phyloP scores from a whole-genome alignment of 2,888 invertebrate genomes.

The Busseola fusca region DNA sequence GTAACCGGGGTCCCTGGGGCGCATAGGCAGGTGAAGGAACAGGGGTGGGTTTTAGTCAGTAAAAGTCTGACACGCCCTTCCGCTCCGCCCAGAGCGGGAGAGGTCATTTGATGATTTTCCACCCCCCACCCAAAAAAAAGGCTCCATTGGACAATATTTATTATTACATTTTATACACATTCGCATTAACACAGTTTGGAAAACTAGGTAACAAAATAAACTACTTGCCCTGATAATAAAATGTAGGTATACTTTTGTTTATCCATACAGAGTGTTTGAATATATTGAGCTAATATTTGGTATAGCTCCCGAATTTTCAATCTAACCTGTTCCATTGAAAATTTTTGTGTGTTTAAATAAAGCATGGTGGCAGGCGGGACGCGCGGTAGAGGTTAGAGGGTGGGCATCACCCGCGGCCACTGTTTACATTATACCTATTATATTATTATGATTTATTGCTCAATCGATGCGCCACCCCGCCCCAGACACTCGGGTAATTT shows the following conservation, averaged over 20 bases:
- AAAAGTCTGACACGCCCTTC: no score
- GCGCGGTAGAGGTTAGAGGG: slow-evolving; percentile 59
- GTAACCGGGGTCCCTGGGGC: no score
- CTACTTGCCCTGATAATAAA: neutral
- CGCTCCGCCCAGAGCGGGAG: no score
- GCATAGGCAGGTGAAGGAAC: no score
- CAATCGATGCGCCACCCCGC: slow-evolving; percentile 80
- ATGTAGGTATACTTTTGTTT: neutral
- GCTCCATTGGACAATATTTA: neutral
- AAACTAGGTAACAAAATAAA: slow-evolving; percentile 1
- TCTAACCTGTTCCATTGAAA: slow-evolving; percentile 68
- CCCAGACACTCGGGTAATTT: slow-evolving; percentile 76
- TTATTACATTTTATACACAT: neutral
- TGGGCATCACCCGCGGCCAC: slow-evolving; percentile 71
- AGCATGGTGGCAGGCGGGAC: slow-evolving; percentile 50
- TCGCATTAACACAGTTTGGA: neutral
- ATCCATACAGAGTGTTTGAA: slow-evolving; percentile 8
- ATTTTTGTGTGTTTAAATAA: slow-evolving; percentile 65
- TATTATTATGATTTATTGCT: slow-evolving; percentile 87
- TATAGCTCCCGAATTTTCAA: slow-evolving; percentile 55
- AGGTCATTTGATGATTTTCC: no score
- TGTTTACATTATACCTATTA: slow-evolving; percentile 86
- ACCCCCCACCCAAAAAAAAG: no score
- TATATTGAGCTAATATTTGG: slow-evolving; percentile 55
- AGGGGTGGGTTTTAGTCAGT: no score